phyloP scores from a whole-genome alignment of 2,113 vertebrate genomes.

The Oryctolagus cuniculus region DNA sequence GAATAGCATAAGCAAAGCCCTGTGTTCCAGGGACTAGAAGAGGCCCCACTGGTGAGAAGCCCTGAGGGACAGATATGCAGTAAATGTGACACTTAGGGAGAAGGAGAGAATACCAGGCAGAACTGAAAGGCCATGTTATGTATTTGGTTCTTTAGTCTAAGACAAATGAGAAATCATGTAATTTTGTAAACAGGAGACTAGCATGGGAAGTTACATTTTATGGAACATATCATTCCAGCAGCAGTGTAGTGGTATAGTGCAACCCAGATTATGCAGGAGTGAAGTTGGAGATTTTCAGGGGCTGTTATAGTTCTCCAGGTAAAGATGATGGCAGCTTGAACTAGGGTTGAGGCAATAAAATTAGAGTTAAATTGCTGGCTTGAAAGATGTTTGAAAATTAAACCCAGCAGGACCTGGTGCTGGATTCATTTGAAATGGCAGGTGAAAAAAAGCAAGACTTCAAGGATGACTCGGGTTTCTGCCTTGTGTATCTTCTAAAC shows the following conservation, averaged over 20 bases:
- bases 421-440: background rate
- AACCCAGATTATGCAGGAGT: conserved; percentile 4
- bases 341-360: background rate
- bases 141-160: background rate
- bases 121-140: background rate
- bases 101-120: background rate
- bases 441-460: background rate
- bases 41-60: background rate
- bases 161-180: background rate
- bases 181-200: background rate
- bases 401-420: background rate
- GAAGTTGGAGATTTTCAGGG: background rate
- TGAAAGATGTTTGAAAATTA: background rate
- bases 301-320: background rate
- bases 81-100: background rate
- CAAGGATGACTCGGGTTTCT: background rate
- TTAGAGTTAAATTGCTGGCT: background rate
- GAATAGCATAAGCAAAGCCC: background rate
- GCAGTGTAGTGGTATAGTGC: background rate
- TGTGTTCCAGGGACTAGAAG: background rate
- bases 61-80: background rate
- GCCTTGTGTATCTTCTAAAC: background rate
- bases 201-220: background rate
- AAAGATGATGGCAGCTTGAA: background rate
- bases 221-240: background rate